Base-by-base conservation (phyloP, 37 sponge, comb jelly and placozoan genomes). In the Ephydatia muelleri region DNA sequence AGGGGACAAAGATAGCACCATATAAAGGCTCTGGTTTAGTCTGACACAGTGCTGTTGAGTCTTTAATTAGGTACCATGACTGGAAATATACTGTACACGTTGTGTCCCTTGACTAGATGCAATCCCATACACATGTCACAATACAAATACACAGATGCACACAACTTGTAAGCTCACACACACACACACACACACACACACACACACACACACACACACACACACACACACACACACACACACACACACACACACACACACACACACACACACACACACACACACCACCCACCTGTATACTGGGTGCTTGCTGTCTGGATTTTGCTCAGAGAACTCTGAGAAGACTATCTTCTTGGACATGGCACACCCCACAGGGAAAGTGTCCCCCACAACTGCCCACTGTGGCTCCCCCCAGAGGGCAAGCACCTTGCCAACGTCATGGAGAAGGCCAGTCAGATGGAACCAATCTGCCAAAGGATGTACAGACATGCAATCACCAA, bases 331-430 rank as follows among this genome's bases (percentile, higher is more conserved):
- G 64, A 66, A 26, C 64, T 95, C 83, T 13, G 81, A 77, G 84
- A 98, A 94, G 38, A 95, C 99, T 74, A 90, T 88, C 37, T 83
- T 82, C 31, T 86, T 25, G 0, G 91, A 86, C 43, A 90, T 88
- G 36, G 84, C 72, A 75, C 99, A 98, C 65, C 99, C 99, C 2
- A 96, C 96, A 27, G 96, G 96, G 66, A 94, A 95, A 71, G 96
- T 95, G 86, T 98, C 99, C 11, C 99, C 99, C 69, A 98, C 99
- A 12, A 92, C 93, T 19, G 92, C 89, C 94, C 93, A 95, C 92
- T 98, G 99, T 8, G 99, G 99, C 80, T 96, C 99, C 0, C 93
- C 99, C 91, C 91, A 89, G 67, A 94, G 82, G 1, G 93, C 99
- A 77, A 98, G 65, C 74, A 98, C 91, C 77, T 98, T 98, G 28